phyloP scores from a whole-genome alignment of 2,888 invertebrate genomes.

The Eilema depressum region DNA sequence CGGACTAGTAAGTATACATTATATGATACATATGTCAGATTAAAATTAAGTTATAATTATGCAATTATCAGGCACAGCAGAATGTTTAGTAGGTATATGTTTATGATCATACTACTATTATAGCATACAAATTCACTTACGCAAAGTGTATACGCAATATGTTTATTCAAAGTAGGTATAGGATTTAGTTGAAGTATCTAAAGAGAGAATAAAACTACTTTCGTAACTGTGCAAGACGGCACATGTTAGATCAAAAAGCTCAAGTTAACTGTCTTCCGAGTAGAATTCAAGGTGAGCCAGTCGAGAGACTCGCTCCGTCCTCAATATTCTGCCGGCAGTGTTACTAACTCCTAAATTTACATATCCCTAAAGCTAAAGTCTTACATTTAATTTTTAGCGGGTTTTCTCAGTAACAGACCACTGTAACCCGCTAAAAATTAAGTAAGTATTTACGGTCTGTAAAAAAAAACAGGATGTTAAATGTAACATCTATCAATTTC shows the following conservation, averaged over 20 bases:
- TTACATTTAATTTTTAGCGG: too few species aligned
- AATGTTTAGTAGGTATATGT: too few species aligned
- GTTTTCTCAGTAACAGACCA: too few species aligned
- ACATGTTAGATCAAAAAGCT: slow-evolving; percentile 54
- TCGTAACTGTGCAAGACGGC: slow-evolving; percentile 33
- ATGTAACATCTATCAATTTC: too few species aligned
- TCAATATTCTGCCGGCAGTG: slow-evolving; percentile 42
- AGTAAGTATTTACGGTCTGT: too few species aligned
- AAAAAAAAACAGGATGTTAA: too few species aligned
- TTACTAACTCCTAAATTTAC: background rate
- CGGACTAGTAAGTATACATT: too few species aligned
- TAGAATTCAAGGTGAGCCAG: slow-evolving; percentile 82
- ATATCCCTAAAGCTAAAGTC: background rate
- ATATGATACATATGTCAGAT: too few species aligned
- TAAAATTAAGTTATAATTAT: too few species aligned
- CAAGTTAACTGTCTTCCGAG: slow-evolving; percentile 68
- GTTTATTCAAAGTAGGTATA: background rate
- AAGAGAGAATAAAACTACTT: slow-evolving; percentile 25
- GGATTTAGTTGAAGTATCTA: background rate
- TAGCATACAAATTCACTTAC: background rate
- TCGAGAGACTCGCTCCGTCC: slow-evolving; percentile 58
- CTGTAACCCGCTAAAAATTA: background rate
- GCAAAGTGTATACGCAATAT: background rate
- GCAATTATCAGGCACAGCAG: too few species aligned
- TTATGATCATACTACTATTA: too few species aligned